These are phyloP conservation scores for Hydrotaea cyrtoneurina DNA, from an alignment of 2,888 invertebrate species.

Conservation along the genomic window DNA sequence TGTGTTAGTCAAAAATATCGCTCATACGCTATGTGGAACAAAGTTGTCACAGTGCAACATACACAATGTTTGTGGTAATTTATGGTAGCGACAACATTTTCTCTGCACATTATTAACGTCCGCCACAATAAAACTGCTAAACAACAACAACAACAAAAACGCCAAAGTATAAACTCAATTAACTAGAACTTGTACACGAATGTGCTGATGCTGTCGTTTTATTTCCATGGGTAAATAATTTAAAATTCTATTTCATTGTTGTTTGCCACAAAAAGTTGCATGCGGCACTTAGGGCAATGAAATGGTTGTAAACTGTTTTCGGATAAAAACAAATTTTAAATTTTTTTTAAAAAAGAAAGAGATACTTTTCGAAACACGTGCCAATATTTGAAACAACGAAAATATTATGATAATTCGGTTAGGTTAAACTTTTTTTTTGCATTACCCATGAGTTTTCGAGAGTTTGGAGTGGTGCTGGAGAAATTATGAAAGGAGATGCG, in stretches of 20 bases:
- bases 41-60: not conserved
- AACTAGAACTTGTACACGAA: not conserved
- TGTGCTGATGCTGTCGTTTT: not conserved
- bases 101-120: not conserved
- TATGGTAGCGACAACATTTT: not conserved
- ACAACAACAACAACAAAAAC: not conserved
- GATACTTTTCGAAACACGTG: too few relatives aligned
- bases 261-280: not conserved
- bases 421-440: too few relatives aligned
- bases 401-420: too few relatives aligned
- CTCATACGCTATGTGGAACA: not conserved
- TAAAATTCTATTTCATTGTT: not conserved
- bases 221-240: not conserved
- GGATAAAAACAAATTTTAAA: too few relatives aligned
- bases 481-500: too few relatives aligned
- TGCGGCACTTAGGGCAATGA: not conserved
- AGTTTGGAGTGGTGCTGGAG: too few relatives aligned
- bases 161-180: not conserved
- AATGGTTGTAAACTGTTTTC: too few relatives aligned
- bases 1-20: not conserved
- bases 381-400: too few relatives aligned
- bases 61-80: not conserved
- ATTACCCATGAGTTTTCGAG: too few relatives aligned
- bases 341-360: too few relatives aligned
- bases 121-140: not conserved